Base-by-base conservation (phyloP, 2,113 vertebrate genomes). In the Gymnarchus niloticus region DNA sequence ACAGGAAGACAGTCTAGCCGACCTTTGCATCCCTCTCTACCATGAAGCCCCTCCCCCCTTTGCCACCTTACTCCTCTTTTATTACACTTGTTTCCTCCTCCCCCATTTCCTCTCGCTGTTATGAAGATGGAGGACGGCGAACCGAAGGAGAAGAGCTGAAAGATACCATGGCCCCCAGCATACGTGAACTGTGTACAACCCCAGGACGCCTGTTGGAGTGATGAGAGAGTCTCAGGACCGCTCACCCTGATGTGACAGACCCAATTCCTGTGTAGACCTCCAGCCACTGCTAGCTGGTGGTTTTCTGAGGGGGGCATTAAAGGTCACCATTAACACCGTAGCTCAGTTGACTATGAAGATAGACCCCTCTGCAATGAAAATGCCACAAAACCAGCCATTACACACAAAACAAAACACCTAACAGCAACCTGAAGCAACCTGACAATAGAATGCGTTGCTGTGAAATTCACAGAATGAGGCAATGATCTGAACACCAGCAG, bases 211-310 rank as follows among this genome's bases (percentile, higher is more conserved):
- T 73, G 65, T 1, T 28, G 65, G 33, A 14, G 41, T 28, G 65
- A 73, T 33, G 41, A 37, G 33, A 0, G 65, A 73, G 33, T 73
- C 33, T 37, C 33, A 6, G 37, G 28, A 81, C 77, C 48, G 46
- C 10, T 6, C 48, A 28, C 12, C n/a, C 77, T 51, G n/a, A 81
- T 46, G 49, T 25, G 77, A 81, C 48, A 81, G n/a, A 81, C 76
- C 6, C 54, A 80, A 19, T 48, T 48, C 77, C 77, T 3, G 9
- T 80, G 77, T 23, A 51, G 77, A 21, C 19, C 23, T 48, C 25
- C 61, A 37, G 7, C 61, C 28, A 33, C 80, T 33, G 87, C 83
- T 49, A 86, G 88, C 84, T 87, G 23, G 89, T 41, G 65, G 41
- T 48, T 44, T 88, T 83, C 81, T 12, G 23, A 14, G 33, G 12